A percentile compares a stretch with the other conserved stretches of the same genome.
phyloP scores from a whole-genome alignment of 1,140 invertebrate genomes.

The Episyrphus balteatus region DNA sequence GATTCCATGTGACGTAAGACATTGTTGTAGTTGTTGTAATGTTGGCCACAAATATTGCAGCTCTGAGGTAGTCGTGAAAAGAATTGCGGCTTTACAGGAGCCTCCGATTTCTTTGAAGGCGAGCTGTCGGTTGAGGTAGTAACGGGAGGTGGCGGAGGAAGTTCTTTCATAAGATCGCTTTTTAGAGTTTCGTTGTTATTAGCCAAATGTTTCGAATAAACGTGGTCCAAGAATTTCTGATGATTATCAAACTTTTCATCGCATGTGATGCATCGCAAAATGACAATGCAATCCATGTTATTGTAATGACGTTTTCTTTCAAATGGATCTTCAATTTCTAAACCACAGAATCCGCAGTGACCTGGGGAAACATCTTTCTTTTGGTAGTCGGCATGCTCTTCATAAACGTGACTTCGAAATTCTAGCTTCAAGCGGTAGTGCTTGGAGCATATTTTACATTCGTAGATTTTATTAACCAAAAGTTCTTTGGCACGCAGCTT shows the following conservation, averaged over 20 bases:
- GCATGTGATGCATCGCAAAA: constrained; percentile 33
- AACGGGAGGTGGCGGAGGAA: not conserved
- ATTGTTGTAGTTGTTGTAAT: constrained; percentile 37
- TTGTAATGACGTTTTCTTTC: constrained; percentile 34
- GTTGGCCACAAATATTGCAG: constrained; percentile 33
- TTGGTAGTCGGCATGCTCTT: constrained; percentile 32
- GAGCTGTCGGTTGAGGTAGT: constrained; percentile 1
- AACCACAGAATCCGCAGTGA: constrained; percentile 30
- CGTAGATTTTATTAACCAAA: constrained; percentile 33
- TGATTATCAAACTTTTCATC: constrained; percentile 33
- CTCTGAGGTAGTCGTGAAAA: constrained; percentile 34
- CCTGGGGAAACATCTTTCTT: constrained; percentile 28
- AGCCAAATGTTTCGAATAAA: constrained; percentile 32
- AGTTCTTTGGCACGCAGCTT: constrained; percentile 32
- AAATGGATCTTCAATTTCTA: constrained; percentile 31
- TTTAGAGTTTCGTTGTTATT: constrained; percentile 16
- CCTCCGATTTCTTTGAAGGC: not conserved
- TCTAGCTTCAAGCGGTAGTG: constrained; percentile 34
- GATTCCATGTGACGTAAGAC: constrained; percentile 36
- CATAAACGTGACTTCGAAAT: constrained; percentile 34
- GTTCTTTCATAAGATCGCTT: no score
- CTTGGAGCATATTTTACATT: constrained; percentile 32
- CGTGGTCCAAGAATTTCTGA: constrained; percentile 33
- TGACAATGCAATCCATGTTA: constrained; percentile 35
- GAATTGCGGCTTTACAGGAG: constrained; percentile 27